Evolutionary conservation across 2,888 invertebrate species (phyloP).

Genomic region (Microdon myrmicae): DNA sequence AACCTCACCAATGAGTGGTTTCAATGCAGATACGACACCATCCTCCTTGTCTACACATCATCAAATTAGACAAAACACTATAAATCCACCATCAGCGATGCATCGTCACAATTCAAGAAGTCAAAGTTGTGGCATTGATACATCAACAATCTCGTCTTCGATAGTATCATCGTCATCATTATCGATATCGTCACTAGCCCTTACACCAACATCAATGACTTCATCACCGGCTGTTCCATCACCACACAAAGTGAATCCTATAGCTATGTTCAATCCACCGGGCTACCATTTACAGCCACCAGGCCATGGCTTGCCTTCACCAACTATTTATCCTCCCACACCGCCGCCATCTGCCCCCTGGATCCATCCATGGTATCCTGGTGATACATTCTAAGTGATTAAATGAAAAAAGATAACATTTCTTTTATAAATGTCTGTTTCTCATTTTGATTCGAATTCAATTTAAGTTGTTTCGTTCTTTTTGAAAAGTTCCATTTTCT

Average conservation of each 20-base stretch:
- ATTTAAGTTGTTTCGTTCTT: no score
- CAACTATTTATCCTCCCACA: conserved; percentile 67
- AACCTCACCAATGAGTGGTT: conserved; percentile 21
- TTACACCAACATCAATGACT: conserved; percentile 51
- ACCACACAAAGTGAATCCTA: conserved; percentile 49
- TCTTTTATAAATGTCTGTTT: no score
- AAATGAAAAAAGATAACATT: no score
- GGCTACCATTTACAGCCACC: conserved; percentile 53
- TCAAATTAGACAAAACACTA: conserved; percentile 28
- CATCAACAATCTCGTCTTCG: conserved; percentile 30
- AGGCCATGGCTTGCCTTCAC: conserved; percentile 65
- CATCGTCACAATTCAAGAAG: conserved; percentile 40
- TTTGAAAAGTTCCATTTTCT: no score
- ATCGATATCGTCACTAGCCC: conserved; percentile 54
- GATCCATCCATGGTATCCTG: conserved; percentile 67
- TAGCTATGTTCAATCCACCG: conserved; percentile 53
- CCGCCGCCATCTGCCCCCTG: conserved; percentile 67
- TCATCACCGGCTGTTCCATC: conserved; percentile 53
- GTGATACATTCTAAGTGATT: conserved; percentile 62
- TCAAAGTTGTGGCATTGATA: conserved; percentile 16
- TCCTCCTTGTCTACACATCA: conserved; percentile 35
- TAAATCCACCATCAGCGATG: conserved; percentile 11
- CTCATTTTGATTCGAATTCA: conserved; percentile 35
- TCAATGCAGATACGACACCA: conserved; percentile 43
- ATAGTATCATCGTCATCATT: conserved; percentile 46